Conservation (phyloP, 2,797 vertebrate species). For the Muscicapa comitata region DNA sequence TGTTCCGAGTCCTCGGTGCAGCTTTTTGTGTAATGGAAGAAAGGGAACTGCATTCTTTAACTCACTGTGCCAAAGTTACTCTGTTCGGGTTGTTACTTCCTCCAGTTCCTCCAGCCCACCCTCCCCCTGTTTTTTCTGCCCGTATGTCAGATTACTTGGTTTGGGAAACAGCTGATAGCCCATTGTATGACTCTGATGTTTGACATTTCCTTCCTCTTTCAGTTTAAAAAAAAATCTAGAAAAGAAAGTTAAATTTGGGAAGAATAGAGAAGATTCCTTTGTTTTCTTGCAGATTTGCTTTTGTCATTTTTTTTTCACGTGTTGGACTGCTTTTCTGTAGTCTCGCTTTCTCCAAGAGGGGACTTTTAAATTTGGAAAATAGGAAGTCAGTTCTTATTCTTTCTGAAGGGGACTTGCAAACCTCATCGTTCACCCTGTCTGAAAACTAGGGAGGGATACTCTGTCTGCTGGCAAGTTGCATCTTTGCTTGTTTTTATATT, state of each 20-base stretch:
- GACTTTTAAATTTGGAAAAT: neutral
- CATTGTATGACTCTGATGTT: slow-evolving; percentile 32
- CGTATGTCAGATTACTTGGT: slow-evolving; percentile 24
- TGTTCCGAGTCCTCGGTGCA: neutral
- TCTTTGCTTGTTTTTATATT: neutral
- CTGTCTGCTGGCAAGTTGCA: neutral
- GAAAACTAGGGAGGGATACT: neutral
- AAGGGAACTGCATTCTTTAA: neutral
- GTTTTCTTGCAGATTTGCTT: neutral
- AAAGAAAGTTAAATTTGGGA: neutral
- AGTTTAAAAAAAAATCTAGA: neutral
- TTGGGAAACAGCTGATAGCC: slow-evolving; percentile 48
- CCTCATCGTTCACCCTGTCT: neutral
- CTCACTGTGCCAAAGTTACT: neutral
- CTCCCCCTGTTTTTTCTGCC: neutral
- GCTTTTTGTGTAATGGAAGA: neutral
- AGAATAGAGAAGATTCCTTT: neutral
- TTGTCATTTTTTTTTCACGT: neutral
- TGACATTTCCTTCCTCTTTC: slow-evolving; percentile 50
- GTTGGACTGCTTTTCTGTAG: neutral
- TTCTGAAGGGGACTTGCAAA: neutral
- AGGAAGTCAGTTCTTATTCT: neutral
- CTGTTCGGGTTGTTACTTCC: neutral
- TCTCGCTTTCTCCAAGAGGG: neutral
- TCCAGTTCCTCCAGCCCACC: neutral